phyloP scores from a whole-genome alignment of 2,113 vertebrate species.

The Gnathonemus longibarbis region DNA sequence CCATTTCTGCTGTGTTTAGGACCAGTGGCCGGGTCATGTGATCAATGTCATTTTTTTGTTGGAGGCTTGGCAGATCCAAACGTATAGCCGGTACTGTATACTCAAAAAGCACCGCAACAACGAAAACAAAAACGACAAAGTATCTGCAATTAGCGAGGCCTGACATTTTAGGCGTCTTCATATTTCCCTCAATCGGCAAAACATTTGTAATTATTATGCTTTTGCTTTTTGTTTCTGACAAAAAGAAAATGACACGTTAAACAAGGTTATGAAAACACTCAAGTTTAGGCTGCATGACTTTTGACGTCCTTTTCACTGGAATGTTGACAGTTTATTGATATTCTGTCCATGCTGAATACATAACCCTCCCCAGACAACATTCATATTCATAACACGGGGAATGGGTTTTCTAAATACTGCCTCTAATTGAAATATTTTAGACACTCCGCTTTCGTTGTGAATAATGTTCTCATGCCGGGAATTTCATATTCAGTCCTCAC shows the following conservation, averaged over 20 bases:
- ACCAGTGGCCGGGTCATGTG: not conserved
- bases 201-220: not conserved
- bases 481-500: slow-evolving; percentile 27
- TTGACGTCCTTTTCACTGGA: not conserved
- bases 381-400: slow-evolving; percentile 14
- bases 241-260: not conserved
- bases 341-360: slow-evolving; percentile 13
- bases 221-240: not conserved
- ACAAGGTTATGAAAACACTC: not conserved
- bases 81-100: not conserved
- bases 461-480: slow-evolving; percentile 28
- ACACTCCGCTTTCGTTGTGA: slow-evolving; percentile 28
- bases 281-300: not conserved
- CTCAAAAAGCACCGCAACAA: not conserved
- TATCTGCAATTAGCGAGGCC: not conserved
- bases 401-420: slow-evolving; percentile 4
- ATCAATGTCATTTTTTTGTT: not conserved
- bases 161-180: not conserved
- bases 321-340: slow-evolving; percentile 12
- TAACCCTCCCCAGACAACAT: not conserved
- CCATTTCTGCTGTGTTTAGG: not conserved
- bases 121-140: not conserved
- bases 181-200: not conserved
- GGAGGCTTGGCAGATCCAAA: not conserved
- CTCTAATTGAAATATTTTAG: slow-evolving; percentile 23